These are phyloP conservation scores for Acinonyx jubatus DNA, from an alignment of 2,113 vertebrate species.

Conservation along the genomic window DNA sequence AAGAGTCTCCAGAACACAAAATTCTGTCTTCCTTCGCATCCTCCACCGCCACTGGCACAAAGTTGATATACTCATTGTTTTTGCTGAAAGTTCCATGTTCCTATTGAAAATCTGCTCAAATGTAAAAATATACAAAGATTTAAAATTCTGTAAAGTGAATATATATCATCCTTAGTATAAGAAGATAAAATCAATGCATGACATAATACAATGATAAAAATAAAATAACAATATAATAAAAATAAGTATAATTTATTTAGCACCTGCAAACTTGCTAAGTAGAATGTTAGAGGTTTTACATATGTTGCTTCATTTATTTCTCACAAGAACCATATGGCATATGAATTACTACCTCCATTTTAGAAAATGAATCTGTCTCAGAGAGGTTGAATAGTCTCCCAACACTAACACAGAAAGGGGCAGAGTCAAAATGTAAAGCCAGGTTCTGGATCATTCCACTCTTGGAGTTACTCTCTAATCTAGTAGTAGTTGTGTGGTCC, in stretches of 20 bases:
- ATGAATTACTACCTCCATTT: neutral
- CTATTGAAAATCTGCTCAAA: neutral
- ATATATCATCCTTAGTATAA: neutral
- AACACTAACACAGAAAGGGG: neutral
- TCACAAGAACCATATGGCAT: neutral
- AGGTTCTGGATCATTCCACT: neutral
- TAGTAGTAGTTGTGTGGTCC: neutral
- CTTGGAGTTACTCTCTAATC: neutral
- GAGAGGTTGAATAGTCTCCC: neutral
- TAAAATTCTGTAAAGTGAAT: conserved; percentile 4
- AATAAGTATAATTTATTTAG: conserved; percentile 43
- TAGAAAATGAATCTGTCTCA: neutral
- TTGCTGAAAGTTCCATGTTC: neutral
- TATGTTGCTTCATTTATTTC: conserved; percentile 41
- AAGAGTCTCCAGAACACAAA: neutral
- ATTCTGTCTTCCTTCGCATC: neutral
- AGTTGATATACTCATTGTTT: neutral
- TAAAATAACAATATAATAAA: conserved; percentile 34
- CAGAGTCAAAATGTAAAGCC: neutral
- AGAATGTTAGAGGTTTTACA: conserved; percentile 6
- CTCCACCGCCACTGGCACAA: neutral
- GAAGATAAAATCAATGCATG: neutral
- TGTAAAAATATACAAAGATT: neutral
- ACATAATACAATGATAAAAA: conserved; percentile 30
- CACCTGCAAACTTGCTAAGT: conserved; percentile 4